Conservation (phyloP, 2,888 invertebrate species). For the Poecilobothrus nobilitatus region DNA sequence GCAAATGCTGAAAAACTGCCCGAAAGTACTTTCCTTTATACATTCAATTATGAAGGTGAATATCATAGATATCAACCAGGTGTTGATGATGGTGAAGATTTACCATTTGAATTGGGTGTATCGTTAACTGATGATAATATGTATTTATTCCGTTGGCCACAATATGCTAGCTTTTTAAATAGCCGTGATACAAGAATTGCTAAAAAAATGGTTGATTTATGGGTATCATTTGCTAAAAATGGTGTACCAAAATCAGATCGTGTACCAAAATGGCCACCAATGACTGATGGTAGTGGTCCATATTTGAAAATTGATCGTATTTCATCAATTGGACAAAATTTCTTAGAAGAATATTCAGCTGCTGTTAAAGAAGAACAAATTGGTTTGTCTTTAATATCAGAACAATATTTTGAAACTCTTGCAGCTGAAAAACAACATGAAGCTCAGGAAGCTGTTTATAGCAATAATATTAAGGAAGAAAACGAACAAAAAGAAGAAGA, state of each 20-base stretch:
- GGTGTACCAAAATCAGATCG: slow-evolving; percentile 35
- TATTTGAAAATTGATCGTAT: slow-evolving; percentile 37
- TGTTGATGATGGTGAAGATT: slow-evolving; percentile 35
- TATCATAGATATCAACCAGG: slow-evolving; percentile 38
- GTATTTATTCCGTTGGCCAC: slow-evolving; percentile 47
- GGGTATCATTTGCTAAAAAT: slow-evolving; percentile 40
- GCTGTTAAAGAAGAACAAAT: slow-evolving; percentile 32
- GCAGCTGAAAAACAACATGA: slow-evolving; percentile 21
- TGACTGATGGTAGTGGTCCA: slow-evolving; percentile 38
- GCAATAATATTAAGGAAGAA: too few relatives aligned
- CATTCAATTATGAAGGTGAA: slow-evolving; percentile 46
- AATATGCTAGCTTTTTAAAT: slow-evolving; percentile 33
- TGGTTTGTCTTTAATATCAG: slow-evolving; percentile 35
- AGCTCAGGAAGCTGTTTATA: slow-evolving; percentile 16
- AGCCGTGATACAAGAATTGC: slow-evolving; percentile 42
- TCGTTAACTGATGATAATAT: slow-evolving; percentile 53
- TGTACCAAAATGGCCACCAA: slow-evolving; percentile 35
- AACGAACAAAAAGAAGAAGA: slow-evolving; percentile 13
- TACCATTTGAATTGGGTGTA: slow-evolving; percentile 47
- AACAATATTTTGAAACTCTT: slow-evolving; percentile 35
- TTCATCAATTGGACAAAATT: slow-evolving; percentile 34
- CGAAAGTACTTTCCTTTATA: slow-evolving; percentile 45
- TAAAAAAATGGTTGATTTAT: slow-evolving; percentile 43
- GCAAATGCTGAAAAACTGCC: slow-evolving; percentile 38
- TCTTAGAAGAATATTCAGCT: slow-evolving; percentile 36